Evolutionary conservation across 2,888 invertebrate genomes (phyloP).

Genomic region (Sesia apiformis): DNA sequence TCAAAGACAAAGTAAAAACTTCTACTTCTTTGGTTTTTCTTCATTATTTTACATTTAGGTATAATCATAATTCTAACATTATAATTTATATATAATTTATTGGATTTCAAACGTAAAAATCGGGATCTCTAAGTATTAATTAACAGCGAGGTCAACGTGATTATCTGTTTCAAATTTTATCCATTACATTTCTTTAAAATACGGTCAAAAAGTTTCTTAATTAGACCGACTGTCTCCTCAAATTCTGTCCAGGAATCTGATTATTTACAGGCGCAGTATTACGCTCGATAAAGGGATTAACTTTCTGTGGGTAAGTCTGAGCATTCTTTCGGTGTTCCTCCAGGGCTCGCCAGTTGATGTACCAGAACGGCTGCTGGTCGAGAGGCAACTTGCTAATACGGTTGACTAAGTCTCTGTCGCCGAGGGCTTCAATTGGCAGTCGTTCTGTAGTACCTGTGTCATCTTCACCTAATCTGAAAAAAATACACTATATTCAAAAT

Average conservation of each 20-base stretch:
- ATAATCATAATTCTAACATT: too few species aligned
- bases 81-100: too few species aligned
- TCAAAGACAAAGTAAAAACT: too few species aligned
- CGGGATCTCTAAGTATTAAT: too few species aligned
- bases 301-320: constrained; percentile 27
- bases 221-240: too few species aligned
- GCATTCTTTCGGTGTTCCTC: constrained; percentile 66
- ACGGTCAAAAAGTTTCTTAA: too few species aligned
- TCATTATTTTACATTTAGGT: too few species aligned
- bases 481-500: background rate
- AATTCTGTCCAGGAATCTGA: background rate
- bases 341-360: constrained; percentile 77
- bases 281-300: constrained; percentile 25
- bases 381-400: constrained; percentile 73
- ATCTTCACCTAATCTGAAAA: constrained; percentile 32
- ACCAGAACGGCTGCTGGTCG: constrained; percentile 81
- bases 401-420: constrained; percentile 74
- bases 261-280: background rate
- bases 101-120: too few species aligned
- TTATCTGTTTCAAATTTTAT: too few species aligned
- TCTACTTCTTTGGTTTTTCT: too few species aligned
- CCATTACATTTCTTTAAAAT: too few species aligned
- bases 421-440: constrained; percentile 79
- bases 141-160: too few species aligned
- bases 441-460: constrained; percentile 36